Conservation (phyloP, 2,113 vertebrate species). For the Okapia johnstoni region DNA sequence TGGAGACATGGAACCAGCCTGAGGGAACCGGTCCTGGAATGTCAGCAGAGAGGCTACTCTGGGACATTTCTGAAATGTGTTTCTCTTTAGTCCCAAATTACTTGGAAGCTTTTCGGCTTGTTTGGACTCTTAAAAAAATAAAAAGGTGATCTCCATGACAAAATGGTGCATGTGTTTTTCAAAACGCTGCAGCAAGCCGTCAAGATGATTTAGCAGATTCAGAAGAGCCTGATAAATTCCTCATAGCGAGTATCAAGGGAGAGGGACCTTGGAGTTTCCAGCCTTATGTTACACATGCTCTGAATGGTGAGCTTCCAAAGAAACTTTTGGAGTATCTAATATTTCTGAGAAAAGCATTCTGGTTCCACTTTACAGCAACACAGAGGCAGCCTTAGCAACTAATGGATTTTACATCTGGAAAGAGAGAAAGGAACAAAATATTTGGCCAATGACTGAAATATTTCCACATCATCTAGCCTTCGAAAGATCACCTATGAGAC, state of each 20-base stretch:
- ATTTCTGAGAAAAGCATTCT: conserved; percentile 66
- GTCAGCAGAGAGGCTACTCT: background rate
- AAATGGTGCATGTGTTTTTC: conserved; percentile 56
- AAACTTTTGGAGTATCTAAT: conserved; percentile 70
- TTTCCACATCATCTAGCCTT: conserved; percentile 68
- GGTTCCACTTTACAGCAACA: conserved; percentile 68
- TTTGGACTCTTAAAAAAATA: conserved; percentile 33
- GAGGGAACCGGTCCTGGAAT: background rate
- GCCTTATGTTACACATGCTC: conserved; percentile 57
- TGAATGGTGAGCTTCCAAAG: conserved; percentile 65
- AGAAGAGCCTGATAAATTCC: conserved; percentile 60
- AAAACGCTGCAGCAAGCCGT: background rate
- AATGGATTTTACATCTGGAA: conserved; percentile 74
- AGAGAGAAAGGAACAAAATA: conserved; percentile 61
- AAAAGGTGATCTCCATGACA: conserved; percentile 49
- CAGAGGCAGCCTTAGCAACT: conserved; percentile 70
- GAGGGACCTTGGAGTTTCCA: conserved; percentile 53
- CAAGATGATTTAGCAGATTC: conserved; percentile 65
- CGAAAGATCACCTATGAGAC: conserved; percentile 61
- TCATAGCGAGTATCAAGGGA: conserved; percentile 56
- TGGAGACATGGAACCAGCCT: background rate
- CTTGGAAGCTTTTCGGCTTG: conserved; percentile 42
- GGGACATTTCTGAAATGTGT: conserved; percentile 48
- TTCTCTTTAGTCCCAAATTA: conserved; percentile 57
- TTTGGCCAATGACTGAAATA: conserved; percentile 69